Base-by-base conservation (phyloP, 2,113 vertebrate species). In the Sisor rabdophorus region DNA sequence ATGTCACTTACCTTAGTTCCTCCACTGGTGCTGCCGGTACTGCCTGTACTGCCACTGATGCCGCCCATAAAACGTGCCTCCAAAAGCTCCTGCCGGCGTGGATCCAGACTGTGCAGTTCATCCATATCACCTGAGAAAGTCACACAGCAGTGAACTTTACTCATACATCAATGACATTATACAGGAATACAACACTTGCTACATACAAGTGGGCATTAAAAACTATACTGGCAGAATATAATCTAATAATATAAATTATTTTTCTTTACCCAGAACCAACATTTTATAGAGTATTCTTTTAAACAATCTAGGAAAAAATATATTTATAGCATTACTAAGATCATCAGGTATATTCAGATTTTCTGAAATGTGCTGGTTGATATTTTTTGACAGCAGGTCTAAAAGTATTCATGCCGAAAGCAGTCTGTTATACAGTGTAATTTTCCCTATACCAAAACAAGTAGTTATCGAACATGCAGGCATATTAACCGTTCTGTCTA, bases 71-170 rank as follows among this genome's bases (percentile, higher is more conserved):
- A 98, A 84, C 97, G 93, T 60, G 97, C 96, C 89, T 99, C 97
- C 86, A 99, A 87, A 87, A 99, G 91, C 89, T 98, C 97, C 89
- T 99, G 97, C 86, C 97, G 93, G 89, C 97, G 94, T 88, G 97
- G 97, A 90, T 99, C 97, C 92, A 99, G 91, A 90, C 97, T 99
- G 88, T 98, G 94, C 92, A 99, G 96, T 86, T 99, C 97, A 92
- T 98, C 97, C 97, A 99, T 98, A 89, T 93, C 93, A 93, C 96
- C 97, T 99, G 86, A 40, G 73, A 47, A 11, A 80, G 67, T n/a
- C n/a, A 76, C 16, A 53, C 2, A 54, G 7, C 36, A 30, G 59
- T 73, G 13, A 54, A 10, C 20, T 4, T 71, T 30, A 55, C 11
- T 30, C 19, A 20, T 15, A 5, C 11, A 0, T 20, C 12, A 0